A percentile compares a stretch with the other conserved stretches of the same genome.
Evolutionary conservation across 1,140 invertebrate species (phyloP).

Genomic region (Eueides isabella): DNA sequence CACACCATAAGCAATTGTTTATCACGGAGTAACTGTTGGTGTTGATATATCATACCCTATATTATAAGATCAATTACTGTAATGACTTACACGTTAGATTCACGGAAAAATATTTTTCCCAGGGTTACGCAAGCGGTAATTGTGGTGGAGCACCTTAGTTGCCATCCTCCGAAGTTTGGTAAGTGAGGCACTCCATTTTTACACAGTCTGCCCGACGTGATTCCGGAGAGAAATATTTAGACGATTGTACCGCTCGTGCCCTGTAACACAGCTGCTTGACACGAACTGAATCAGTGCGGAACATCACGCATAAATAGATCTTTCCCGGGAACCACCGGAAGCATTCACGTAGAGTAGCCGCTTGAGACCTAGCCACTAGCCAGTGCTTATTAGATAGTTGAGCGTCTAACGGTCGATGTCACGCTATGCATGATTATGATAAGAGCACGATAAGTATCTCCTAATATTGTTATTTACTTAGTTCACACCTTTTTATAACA

Average conservation of each 20-base stretch:
- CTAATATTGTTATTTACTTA: conserved; percentile 55
- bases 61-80: conserved; percentile 74
- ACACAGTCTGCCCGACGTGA: conserved; percentile 80
- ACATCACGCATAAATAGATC: conserved; percentile 80
- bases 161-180: conserved; percentile 81
- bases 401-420: conserved; percentile 72
- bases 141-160: conserved; percentile 82
- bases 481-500: conserved; percentile 55
- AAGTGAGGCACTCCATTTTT: conserved; percentile 82
- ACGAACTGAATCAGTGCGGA: conserved; percentile 71
- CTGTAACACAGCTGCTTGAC: conserved; percentile 71
- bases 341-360: conserved; percentile 74
- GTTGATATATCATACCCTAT: conserved; percentile 59
- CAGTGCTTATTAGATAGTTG: conserved; percentile 65
- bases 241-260: conserved; percentile 78
- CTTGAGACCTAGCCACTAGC: conserved; percentile 66
- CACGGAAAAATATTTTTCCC: conserved; percentile 82
- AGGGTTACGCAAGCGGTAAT: conserved; percentile 82
- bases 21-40: conserved; percentile 55
- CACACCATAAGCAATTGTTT: conserved; percentile 56
- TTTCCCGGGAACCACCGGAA: conserved; percentile 79
- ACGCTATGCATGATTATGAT: conserved; percentile 80
- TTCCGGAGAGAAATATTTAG: conserved; percentile 82
- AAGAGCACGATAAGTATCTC: conserved; percentile 75
- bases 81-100: conserved; percentile 81